Evolutionary conservation across 1,140 invertebrate species (phyloP).

Genomic region (Steinernema khuongi): DNA sequence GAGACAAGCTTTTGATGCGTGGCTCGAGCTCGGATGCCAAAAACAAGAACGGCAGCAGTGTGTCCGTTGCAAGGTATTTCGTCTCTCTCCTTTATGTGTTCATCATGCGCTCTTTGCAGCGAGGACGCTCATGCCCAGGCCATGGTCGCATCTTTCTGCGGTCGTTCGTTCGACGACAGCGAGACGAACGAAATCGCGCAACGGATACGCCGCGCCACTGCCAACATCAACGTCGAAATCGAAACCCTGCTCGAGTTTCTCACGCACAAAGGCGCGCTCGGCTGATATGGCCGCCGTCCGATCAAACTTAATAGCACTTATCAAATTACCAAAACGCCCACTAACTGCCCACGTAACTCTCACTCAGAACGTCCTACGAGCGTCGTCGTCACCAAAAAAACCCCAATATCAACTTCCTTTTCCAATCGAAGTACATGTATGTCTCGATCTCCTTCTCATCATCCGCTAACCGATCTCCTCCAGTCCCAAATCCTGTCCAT

Average conservation of each 20-base stretch:
- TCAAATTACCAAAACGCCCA: slow-evolving; percentile 9
- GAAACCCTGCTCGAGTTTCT: slow-evolving; percentile 56
- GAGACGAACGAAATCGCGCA: slow-evolving; percentile 59
- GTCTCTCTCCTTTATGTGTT: slow-evolving; percentile 16
- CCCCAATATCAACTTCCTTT: background rate
- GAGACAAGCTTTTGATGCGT: slow-evolving; percentile 55
- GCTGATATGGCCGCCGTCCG: background rate
- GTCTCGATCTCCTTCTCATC: too few species aligned
- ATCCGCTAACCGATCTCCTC: too few species aligned
- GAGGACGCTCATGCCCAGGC: slow-evolving; percentile 58
- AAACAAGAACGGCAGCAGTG: slow-evolving; percentile 56
- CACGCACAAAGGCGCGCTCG: slow-evolving; percentile 57
- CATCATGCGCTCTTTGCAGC: slow-evolving; percentile 37
- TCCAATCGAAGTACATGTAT: too few species aligned
- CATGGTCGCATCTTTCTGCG: slow-evolving; percentile 59
- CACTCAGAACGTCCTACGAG: background rate
- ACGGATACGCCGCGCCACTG: slow-evolving; percentile 54
- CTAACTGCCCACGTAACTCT: slow-evolving; percentile 6
- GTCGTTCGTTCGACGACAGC: slow-evolving; percentile 57
- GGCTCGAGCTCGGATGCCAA: slow-evolving; percentile 43
- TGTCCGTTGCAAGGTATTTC: slow-evolving; percentile 56
- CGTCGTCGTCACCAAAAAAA: background rate
- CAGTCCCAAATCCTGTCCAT: too few species aligned
- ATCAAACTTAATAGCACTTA: slow-evolving; percentile 1
- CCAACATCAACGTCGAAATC: slow-evolving; percentile 58